Evolutionary conservation across 1,140 invertebrate species (phyloP).

Genomic region (Anastrepha obliqua): DNA sequence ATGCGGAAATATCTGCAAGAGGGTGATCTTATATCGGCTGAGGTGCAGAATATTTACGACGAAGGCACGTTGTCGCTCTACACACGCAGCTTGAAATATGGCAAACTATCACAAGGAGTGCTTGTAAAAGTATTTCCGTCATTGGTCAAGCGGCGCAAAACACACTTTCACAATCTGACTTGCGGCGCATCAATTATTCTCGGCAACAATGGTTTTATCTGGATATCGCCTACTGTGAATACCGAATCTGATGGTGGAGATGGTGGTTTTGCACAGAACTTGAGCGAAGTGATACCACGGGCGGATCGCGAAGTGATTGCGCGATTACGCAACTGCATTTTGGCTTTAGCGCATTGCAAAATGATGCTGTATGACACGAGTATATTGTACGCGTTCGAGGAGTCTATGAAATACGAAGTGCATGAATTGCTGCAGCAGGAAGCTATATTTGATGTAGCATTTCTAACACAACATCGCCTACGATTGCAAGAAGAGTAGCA

Average conservation of each 20-base stretch:
- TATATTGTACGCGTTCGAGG: constrained; percentile 93
- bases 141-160: constrained; percentile 95
- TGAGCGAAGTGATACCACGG: constrained; percentile 82
- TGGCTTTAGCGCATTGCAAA: constrained; percentile 87
- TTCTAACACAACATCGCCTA: constrained; percentile 57
- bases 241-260: constrained; percentile 82
- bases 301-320: constrained; percentile 88
- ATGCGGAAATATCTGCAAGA: constrained; percentile 97
- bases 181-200: constrained; percentile 94
- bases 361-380: constrained; percentile 95
- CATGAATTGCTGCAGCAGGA: constrained; percentile 88
- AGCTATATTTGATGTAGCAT: constrained; percentile 84
- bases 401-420: constrained; percentile 88
- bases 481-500: constrained; percentile 53
- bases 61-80: constrained; percentile 96
- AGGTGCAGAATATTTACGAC: constrained; percentile 92
- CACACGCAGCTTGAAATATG: constrained; percentile 97
- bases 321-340: constrained; percentile 91
- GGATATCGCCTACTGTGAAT: constrained; percentile 86
- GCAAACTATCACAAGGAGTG: constrained; percentile 92
- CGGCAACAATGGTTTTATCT: constrained; percentile 97
- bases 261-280: constrained; percentile 87
- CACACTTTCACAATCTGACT: constrained; percentile 95
- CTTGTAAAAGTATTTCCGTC: constrained; percentile 94
- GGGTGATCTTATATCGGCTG: constrained; percentile 97